Base-by-base conservation (phyloP, 2,797 vertebrate genomes). In the Rhabdomys pumilio region DNA sequence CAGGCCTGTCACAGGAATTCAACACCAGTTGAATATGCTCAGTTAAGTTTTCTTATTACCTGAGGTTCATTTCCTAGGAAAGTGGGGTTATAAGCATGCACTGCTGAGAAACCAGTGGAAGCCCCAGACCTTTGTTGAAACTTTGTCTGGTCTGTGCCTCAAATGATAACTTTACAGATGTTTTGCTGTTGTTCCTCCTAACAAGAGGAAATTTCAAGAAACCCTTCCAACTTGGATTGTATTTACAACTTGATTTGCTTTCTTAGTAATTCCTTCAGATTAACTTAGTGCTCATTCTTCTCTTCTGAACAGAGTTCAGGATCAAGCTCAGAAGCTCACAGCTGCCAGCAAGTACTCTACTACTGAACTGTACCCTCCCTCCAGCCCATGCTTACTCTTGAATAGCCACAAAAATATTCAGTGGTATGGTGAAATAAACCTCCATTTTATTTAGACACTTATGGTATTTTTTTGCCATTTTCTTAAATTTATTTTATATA, bases 341-440 rank as follows among this genome's bases (percentile, higher is more conserved):
- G 38, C 63, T 81, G 50, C 50, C 53, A 34, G 63, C 26, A 57
- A 69, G 22, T 12, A 67, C 6, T 81, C 17, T 57, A 44, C n/a
- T 29, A 9, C n/a, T 55, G 10, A 69, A 2, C 50, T 34, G 17
- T 41, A 26, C 63, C 17, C 7, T n/a, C 75, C 19, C 22, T 31
- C 13, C 13, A 82, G 79, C 29, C 10, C 38, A 17, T 72, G 29
- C 53, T 72, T 22, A 82, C 53, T 91, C 79, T 65, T 91, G n/a
- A 87, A 67, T 76, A 92, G 61, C 53, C 79, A 84, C 79, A 95
- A 59, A 47, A 92, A 57, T 81, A 82, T 15, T 80, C n/a, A 17
- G 6, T 17, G 19, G 34, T 61, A 94, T 87, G 57, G 57, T 26
- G 63, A 76, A n/a, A 38, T 41, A 57, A 73, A 5, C 24, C 34